These are phyloP conservation scores for Melinaea menophilus DNA, from an alignment of 2,888 invertebrate genomes.

Conservation along the genomic window DNA sequence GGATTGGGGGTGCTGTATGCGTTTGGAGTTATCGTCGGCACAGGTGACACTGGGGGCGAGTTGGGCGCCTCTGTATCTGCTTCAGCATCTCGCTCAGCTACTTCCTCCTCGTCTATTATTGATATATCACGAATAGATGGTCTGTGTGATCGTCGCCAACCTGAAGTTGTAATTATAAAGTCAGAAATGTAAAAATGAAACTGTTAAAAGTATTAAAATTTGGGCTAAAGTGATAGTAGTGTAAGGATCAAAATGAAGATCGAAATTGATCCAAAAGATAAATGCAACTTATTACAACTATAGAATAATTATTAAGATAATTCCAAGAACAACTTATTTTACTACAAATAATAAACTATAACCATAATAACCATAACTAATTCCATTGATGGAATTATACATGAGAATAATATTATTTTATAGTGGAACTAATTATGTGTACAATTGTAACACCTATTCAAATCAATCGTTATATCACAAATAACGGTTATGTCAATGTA, in stretches of 20 bases:
- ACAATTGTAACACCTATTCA: too few species aligned
- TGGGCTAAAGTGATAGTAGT: neutral
- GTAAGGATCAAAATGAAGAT: conserved; percentile 10
- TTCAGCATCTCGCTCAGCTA: conserved; percentile 77
- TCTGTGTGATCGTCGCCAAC: conserved; percentile 88
- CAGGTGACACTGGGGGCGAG: conserved; percentile 35
- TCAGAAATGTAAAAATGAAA: neutral
- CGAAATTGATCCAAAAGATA: conserved; percentile 40
- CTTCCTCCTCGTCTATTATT: conserved; percentile 90
- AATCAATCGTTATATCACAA: too few species aligned
- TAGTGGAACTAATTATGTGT: too few species aligned
- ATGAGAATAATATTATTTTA: too few species aligned
- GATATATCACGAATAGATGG: conserved; percentile 92
- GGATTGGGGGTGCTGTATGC: conserved; percentile 59
- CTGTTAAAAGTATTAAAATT: too few species aligned
- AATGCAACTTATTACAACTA: too few species aligned
- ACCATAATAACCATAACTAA: too few species aligned
- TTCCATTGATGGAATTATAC: too few species aligned
- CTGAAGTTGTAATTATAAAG: conserved; percentile 45
- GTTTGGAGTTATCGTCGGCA: conserved; percentile 39
- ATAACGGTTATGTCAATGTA: too few species aligned
- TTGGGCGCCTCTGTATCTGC: conserved; percentile 45
- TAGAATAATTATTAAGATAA: too few species aligned
- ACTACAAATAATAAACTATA: too few species aligned
- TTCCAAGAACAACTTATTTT: too few species aligned